A percentile compares a stretch with the other conserved stretches of the same genome.
Conservation (phyloP, 2,113 vertebrate species). For the cattle (Bos taurus) region ARS-UCD2.0 NC_037349.1:53560001-53560500, state of each 20-base stretch:
- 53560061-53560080: neutral
- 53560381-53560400: constrained; percentile 92
- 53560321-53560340: constrained; percentile 94
- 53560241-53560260: neutral
- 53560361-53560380: constrained; percentile 96
- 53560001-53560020: no score
- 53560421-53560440: constrained; percentile 92
- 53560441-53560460: constrained; percentile 94
- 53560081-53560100: neutral
- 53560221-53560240: neutral
- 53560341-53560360: constrained; percentile 96
- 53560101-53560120: neutral
- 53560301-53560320: rapidly evolving
- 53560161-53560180: neutral
- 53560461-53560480: constrained; percentile 92
- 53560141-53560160: neutral
- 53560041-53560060: neutral
- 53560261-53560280: rapidly evolving
- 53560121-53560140: neutral
- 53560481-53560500: constrained; percentile 82
- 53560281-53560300: rapidly evolving
- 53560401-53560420: constrained; percentile 95
- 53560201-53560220: neutral
- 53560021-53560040: neutral
- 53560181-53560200: neutral